Conservation (phyloP, 2,888 invertebrate genomes). For the Cyclophora albipunctata region DNA sequence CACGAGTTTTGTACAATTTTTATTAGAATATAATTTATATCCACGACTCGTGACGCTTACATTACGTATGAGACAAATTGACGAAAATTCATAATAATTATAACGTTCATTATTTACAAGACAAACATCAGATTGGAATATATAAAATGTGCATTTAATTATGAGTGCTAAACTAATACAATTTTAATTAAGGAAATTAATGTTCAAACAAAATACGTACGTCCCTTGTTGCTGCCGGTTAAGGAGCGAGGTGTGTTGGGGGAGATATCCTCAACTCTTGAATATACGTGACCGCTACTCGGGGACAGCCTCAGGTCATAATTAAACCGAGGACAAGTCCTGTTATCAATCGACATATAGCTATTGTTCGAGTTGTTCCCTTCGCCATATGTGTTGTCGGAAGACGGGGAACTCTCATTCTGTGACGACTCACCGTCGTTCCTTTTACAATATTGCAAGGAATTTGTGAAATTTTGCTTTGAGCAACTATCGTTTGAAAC, state of each 20-base stretch:
- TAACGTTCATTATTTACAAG: slow-evolving; percentile 39
- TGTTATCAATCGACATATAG: slow-evolving; percentile 80
- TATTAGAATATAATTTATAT: slow-evolving; percentile 39
- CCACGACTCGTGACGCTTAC: slow-evolving; percentile 34
- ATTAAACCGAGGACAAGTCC: slow-evolving; percentile 72
- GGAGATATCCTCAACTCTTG: slow-evolving; percentile 69
- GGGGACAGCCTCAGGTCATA: slow-evolving; percentile 72
- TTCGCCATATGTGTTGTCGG: slow-evolving; percentile 78
- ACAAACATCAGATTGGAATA: slow-evolving; percentile 24
- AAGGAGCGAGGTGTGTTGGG: slow-evolving; percentile 59
- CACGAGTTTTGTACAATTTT: slow-evolving; percentile 61
- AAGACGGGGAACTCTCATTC: slow-evolving; percentile 76
- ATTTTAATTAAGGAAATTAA: slow-evolving; percentile 18
- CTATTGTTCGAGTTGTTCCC: slow-evolving; percentile 80
- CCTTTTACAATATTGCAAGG: slow-evolving; percentile 63
- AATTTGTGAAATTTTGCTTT: slow-evolving; percentile 73
- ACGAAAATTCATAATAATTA: slow-evolving; percentile 40
- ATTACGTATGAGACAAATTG: slow-evolving; percentile 68
- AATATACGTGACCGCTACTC: slow-evolving; percentile 70
- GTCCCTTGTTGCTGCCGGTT: slow-evolving; percentile 55
- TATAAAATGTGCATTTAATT: slow-evolving; percentile 31
- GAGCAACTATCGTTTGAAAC: slow-evolving; percentile 70
- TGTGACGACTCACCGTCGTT: slow-evolving; percentile 70
- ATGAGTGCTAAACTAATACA: slow-evolving; percentile 28
- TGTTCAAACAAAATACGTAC: slow-evolving; percentile 67